phyloP scores from a whole-genome alignment of 2,797 vertebrate species.

The Sorex maritimensis region DNA sequence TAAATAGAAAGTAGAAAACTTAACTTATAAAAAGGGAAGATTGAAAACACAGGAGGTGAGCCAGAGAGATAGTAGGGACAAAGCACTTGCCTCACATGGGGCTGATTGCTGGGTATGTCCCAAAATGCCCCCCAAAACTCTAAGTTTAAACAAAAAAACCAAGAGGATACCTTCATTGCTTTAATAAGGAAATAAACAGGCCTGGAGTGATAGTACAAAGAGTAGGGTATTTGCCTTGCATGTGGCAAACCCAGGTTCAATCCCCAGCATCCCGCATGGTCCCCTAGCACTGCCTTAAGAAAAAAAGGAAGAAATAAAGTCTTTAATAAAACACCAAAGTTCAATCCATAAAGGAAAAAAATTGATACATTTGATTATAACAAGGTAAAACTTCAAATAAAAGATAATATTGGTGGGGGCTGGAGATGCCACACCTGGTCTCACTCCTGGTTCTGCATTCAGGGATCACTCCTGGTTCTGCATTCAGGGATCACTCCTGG shows the following conservation, averaged over 20 bases:
- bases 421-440: background rate
- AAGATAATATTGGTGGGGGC: background rate
- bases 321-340: background rate
- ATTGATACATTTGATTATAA: background rate
- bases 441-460: too few species aligned
- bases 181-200: background rate
- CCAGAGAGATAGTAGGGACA: background rate
- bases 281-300: background rate
- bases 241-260: too few species aligned
- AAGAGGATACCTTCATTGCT: background rate
- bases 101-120: too few species aligned
- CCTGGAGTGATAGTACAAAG: too few species aligned
- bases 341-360: conserved; percentile 17
- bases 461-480: too few species aligned
- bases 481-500: too few species aligned
- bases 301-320: background rate
- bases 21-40: background rate
- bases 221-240: too few species aligned
- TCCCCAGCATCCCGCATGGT: too few species aligned
- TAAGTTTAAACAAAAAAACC: background rate
- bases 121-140: too few species aligned
- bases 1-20: conserved; percentile 26
- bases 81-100: too few species aligned
- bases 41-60: background rate
- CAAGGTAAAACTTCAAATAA: conserved; percentile 22